Base-by-base conservation (phyloP, 2,888 invertebrate species). In the Pomacea canaliculata region DNA sequence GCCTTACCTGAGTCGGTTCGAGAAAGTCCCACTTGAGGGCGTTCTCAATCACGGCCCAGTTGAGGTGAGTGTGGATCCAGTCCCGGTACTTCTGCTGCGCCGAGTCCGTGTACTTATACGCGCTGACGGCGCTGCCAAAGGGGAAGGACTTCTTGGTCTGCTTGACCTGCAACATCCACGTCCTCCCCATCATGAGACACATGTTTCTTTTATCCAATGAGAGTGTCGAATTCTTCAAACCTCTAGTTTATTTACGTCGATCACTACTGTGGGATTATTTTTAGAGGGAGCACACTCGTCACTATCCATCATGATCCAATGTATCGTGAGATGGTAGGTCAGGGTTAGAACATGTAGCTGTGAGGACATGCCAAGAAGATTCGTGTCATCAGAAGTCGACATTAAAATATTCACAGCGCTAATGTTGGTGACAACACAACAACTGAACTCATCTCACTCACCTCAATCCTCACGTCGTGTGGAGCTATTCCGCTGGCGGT, bases 71-170 rank as follows among this genome's bases (percentile, higher is more conserved):
- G 70, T 72, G 65, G 62, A 76, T 70, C 56, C 73, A 78, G 70
- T 76, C 66, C n/a, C 68, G 73, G 27, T 76, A 78, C 59, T 73
- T 66, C 69, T 71, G 66, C 46, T 72, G 65, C 23, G 65, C 51
- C 27, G 67, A 49, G 65, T 72, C 56, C 19, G 74, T n/a, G 65
- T 79, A 79, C 46, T 68, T 62, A 56, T 67, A 49, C n/a, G 69
- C 51, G 56, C 51, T 65, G 16, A 79, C 71, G 12, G 71, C 73
- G 27, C 73, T 78, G 16, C 78, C 78, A 63, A 78, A 78, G 10
- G 78, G 73, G 63, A 78, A 78, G 12, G 76, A 60, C 65, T 78
- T 78, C 46, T 56, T 73, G 16, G 76, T 78, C 59, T 78, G 78
- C 7, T 27, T 66, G 18, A 78, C 72, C 78, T 78, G 60, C 4